A percentile compares a stretch with the other conserved stretches of the same genome.
These are phyloP conservation scores for Danionella cerebrum DNA, from an alignment of 2,113 vertebrate species.

Conservation along the genomic window DNA sequence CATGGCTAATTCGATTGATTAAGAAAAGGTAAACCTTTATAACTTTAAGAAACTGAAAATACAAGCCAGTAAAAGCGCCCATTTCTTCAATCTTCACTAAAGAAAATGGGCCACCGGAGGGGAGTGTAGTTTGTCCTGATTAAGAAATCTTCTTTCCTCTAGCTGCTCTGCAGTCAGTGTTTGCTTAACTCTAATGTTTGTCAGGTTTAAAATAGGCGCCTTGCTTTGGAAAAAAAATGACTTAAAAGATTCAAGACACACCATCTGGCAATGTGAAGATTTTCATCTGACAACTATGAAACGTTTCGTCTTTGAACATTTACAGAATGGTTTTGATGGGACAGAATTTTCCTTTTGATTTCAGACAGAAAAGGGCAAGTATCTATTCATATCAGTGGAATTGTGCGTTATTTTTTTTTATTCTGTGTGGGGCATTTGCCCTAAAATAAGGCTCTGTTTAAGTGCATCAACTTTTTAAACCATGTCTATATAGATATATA, in stretches of 20 bases:
- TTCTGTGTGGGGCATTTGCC: background rate
- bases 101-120: no score
- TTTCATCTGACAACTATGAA: constrained; percentile 12
- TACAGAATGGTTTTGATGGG: no score
- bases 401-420: background rate
- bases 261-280: constrained; percentile 1
- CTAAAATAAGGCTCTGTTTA: no score
- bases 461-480: no score
- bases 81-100: background rate
- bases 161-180: background rate
- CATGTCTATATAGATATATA: no score
- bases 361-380: background rate
- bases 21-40: no score
- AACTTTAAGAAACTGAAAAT: no score
- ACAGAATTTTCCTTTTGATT: constrained; percentile 7
- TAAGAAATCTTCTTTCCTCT: background rate
- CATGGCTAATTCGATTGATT: no score
- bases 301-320: constrained; percentile 13
- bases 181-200: background rate
- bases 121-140: background rate
- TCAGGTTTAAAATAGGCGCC: no score
- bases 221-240: no score
- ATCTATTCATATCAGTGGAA: background rate
- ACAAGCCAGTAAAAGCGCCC: background rate
- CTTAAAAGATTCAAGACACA: constrained; percentile 24